phyloP scores from a whole-genome alignment of 2,113 vertebrate genomes.

The Lepus europaeus region DNA sequence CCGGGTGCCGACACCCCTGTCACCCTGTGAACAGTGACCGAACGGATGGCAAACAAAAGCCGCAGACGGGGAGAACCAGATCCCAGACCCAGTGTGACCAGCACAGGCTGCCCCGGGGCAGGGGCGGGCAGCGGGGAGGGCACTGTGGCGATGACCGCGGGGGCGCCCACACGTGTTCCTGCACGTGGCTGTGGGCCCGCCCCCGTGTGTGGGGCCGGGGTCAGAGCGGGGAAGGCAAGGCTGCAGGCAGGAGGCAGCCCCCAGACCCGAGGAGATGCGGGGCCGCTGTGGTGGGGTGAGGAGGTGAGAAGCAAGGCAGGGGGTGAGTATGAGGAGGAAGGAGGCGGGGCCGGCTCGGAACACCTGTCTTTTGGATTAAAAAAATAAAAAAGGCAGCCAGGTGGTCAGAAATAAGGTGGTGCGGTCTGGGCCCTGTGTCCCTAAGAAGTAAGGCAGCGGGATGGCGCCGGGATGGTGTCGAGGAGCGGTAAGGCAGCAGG shows the following conservation, averaged over 20 bases:
- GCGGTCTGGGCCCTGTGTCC: not conserved
- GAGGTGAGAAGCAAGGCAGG: not conserved
- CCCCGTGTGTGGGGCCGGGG: not conserved
- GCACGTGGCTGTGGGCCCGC: not conserved
- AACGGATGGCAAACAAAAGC: not conserved
- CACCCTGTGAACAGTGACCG: not conserved
- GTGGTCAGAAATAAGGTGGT: not conserved
- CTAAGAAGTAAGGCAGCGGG: conserved; percentile 18
- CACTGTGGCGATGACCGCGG: not conserved
- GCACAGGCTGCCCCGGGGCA: not conserved
- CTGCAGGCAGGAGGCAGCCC: not conserved
- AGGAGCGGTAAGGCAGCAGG: conserved; percentile 61
- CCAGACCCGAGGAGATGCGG: not conserved
- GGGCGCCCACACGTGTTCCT: not conserved
- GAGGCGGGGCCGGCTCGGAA: not conserved
- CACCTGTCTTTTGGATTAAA: not conserved
- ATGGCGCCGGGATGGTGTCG: not conserved
- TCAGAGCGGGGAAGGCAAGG: not conserved
- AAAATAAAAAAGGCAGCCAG: not conserved
- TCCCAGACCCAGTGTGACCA: not conserved
- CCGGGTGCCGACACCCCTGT: not conserved
- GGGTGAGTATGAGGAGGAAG: conserved; percentile 3
- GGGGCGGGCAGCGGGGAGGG: conserved; percentile 29
- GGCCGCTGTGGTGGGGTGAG: not conserved
- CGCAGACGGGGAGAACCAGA: not conserved